Base-by-base conservation (phyloP, 1,140 invertebrate species). In the Megathymus violae region DNA sequence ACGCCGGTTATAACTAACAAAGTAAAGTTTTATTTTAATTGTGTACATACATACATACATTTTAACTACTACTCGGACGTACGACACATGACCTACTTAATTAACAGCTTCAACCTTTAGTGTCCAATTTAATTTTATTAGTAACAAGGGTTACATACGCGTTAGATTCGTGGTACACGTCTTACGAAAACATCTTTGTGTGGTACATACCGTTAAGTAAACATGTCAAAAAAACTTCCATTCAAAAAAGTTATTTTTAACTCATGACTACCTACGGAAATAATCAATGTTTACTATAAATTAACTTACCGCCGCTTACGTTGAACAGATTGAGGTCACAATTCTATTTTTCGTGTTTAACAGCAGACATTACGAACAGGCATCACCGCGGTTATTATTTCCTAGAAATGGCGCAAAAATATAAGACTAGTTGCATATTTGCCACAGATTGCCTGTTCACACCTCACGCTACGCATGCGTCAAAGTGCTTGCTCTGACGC, bases 401-500 rank as follows among this genome's bases (percentile, higher is more conserved):
- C 71, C 25, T 63, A 65, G 71, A 74, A 70, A 64, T 56, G 48
- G 22, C 51, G 51, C 50, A 16, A 50, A 47, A 56, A 62, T 62
- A 62, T 67, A 64, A 48, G 51, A 63, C 48, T 58, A 58, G 41
- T 56, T 65, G 47, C 54, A 65, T 59, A 64, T 71, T 69, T 65
- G 65, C 44, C 46, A 66, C 54, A 69, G 62, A 66, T 69, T 66
- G 50, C 16, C 56, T 46, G 41, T 36, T 58, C 52, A 44, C 64
- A 72, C 54, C 54, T 67, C 62, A 48, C 44, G 43, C 25, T 47
- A 60, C 64, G 47, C 64, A 62, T 76, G 61, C 73, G 73, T 76
- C 73, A 76, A 67, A 62, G 62, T 68, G 46, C 59, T 50, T 41
- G 36, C 52, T 73, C 31, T 76, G 73, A 76, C 73, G 73, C 65